Evolutionary conservation across 2,888 invertebrate species (phyloP), one percentile per base, ranked within the genome.

Genomic region (Drosophila emarginata): DNA sequence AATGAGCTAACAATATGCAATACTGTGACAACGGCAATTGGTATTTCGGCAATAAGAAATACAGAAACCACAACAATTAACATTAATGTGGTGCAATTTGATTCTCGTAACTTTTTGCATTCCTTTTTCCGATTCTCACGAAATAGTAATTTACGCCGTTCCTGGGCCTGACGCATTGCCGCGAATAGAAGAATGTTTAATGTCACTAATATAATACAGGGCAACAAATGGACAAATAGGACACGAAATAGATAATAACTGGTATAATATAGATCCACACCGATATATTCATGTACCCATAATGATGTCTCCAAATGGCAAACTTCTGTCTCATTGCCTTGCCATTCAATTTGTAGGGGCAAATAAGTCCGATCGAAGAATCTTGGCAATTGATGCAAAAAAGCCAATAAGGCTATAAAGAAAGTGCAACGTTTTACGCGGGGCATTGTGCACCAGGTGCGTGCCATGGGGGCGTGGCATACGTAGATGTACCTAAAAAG

Each of bases 151-250:
- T 95, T 95, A 37, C 97, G 93, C 72, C 96, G 95, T 64, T 94
- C 93, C 89, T 97, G 96, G 0, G 98, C 98, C 75, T 95, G 94
- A 62, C 96, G 93, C 94, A 99, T 94, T 0, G 98, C 97, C 60
- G 94, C 93, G 90, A 98, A 97, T 3, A 99, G 94, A 7, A 98
- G 93, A 0, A 96, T 95, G 90, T 98, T 98, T 59, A 99, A 93
- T 15, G 97, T 95, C 0, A 98, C 97, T 50, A 99, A 93, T 2
- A 96, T 94, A 9, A 96, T 94, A 93, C 98, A 98, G 0, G 98
- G 98, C 66, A 97, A 93, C 74, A 97, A 93, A 90, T 98, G 97
- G n/a, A 98, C 97, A 91, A 97, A 97, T 6, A 98, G 92, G 11
- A 98, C 96, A 12, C 98, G 94, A 91, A 97, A 98, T 88, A 95